phyloP scores from a whole-genome alignment of 1,140 invertebrate species.

The Drosophila dunni region DNA sequence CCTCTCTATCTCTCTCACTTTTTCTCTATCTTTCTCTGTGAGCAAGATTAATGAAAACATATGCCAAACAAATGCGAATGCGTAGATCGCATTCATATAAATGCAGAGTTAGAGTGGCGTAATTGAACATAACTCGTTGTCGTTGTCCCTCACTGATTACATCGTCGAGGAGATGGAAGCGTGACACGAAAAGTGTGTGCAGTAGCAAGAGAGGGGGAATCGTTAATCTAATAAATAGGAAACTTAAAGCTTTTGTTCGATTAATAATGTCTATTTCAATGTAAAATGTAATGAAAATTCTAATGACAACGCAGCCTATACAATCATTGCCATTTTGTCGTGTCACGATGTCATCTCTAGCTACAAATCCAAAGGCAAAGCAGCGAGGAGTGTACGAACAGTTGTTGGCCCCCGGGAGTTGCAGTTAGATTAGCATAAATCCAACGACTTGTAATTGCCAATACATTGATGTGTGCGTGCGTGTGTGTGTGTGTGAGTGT shows the following conservation, averaged over 20 bases:
- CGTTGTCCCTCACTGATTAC: conserved; percentile 54
- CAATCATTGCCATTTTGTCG: not conserved
- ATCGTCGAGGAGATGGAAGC: conserved; percentile 19
- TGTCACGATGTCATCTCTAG: conserved; percentile 28
- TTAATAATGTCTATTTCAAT: not conserved
- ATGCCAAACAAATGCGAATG: conserved; percentile 79
- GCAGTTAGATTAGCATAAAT: conserved; percentile 78
- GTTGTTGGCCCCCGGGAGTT: conserved; percentile 60
- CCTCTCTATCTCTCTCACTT: conserved; percentile 23
- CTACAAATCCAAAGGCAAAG: conserved; percentile 11
- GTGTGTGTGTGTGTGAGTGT: conserved; percentile 10
- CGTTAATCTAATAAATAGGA: too few relatives aligned
- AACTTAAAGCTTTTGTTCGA: too few relatives aligned
- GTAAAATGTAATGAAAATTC: not conserved
- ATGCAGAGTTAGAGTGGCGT: conserved; percentile 40
- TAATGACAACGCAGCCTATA: not conserved
- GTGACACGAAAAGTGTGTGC: conserved; percentile 16
- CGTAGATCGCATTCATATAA: conserved; percentile 38
- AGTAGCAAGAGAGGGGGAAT: too few relatives aligned
- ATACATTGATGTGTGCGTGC: conserved; percentile 14
- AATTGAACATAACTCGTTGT: conserved; percentile 56
- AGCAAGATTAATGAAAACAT: conserved; percentile 80
- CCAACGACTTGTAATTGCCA: conserved; percentile 61
- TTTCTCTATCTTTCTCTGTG: conserved; percentile 31
- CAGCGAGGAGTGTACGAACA: conserved; percentile 50